Conservation (phyloP, 2,888 invertebrate genomes). For the Oxytorus armatus region DNA sequence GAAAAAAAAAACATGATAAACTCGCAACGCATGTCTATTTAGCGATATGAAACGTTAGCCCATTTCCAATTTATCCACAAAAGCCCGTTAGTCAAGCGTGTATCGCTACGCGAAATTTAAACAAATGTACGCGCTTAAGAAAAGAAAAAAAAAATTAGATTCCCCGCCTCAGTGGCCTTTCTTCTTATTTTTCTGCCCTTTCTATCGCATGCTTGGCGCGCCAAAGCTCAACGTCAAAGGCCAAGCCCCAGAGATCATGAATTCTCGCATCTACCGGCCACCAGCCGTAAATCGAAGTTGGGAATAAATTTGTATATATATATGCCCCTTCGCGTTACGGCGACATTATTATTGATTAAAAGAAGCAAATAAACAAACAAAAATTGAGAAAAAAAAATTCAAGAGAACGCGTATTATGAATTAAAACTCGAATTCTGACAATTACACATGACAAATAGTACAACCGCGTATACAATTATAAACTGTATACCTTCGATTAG, state of each 20-base stretch:
- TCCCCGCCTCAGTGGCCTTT: conserved; percentile 47
- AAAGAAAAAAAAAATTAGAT: conserved; percentile 16
- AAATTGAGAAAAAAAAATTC: conserved; percentile 28
- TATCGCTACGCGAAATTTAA: conserved; percentile 47
- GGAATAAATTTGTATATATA: conserved; percentile 62
- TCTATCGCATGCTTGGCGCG: conserved; percentile 63
- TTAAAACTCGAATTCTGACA: conserved; percentile 64
- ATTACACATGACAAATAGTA: conserved; percentile 71
- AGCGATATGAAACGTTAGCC: conserved; percentile 55
- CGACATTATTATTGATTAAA: conserved; percentile 59
- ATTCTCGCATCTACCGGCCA: conserved; percentile 53
- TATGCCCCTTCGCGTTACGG: conserved; percentile 54
- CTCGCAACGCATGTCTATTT: conserved; percentile 57
- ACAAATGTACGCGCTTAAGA: conserved; percentile 39
- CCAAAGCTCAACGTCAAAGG: conserved; percentile 61
- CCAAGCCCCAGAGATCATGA: conserved; percentile 46
- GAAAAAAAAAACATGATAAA: conserved; percentile 35
- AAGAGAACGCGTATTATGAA: conserved; percentile 42
- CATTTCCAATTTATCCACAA: conserved; percentile 41
- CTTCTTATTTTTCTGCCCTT: conserved; percentile 23
- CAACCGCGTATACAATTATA: conserved; percentile 71
- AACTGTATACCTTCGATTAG: conserved; percentile 69
- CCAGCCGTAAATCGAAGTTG: conserved; percentile 47
- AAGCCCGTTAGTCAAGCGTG: conserved; percentile 41
- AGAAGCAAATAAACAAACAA: conserved; percentile 40